Evolutionary conservation across 2,113 vertebrate genomes (phyloP).

Genomic region (Noctilio leporinus): DNA sequence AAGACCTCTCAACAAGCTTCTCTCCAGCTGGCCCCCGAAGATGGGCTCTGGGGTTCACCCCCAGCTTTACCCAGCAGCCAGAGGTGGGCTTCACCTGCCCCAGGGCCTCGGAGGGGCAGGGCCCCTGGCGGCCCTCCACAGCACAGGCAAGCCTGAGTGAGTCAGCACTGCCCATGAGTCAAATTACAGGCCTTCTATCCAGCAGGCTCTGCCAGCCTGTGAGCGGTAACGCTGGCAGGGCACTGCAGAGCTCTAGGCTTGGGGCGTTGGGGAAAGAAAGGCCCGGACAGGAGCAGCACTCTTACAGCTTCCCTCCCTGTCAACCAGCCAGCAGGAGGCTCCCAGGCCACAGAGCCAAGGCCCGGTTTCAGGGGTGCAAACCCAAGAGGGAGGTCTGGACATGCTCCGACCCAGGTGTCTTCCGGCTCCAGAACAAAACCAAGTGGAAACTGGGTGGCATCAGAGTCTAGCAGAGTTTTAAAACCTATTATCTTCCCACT

Average conservation of each 20-base stretch:
- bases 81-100: background rate
- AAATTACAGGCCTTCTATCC: slow-evolving; percentile 29
- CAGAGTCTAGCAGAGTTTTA: background rate
- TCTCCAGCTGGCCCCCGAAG: background rate
- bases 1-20: background rate
- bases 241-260: background rate
- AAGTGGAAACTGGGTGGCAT: background rate
- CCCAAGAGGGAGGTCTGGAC: background rate
- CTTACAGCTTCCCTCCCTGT: background rate
- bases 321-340: background rate
- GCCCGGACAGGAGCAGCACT: background rate
- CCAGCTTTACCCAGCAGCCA: background rate
- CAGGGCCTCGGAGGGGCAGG: background rate
- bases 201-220: slow-evolving; percentile 4
- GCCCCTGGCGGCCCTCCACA: background rate
- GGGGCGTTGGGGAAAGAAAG: background rate
- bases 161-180: slow-evolving; percentile 55
- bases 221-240: background rate
- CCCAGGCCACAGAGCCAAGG: background rate
- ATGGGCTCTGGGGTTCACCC: background rate
- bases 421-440: background rate
- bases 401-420: background rate
- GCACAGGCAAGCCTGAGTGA: slow-evolving; percentile 10
- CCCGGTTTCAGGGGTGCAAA: background rate
- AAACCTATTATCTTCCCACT: background rate